Conservation (phyloP, 1,140 invertebrate species). For the Cardiocondyla obscurior region DNA sequence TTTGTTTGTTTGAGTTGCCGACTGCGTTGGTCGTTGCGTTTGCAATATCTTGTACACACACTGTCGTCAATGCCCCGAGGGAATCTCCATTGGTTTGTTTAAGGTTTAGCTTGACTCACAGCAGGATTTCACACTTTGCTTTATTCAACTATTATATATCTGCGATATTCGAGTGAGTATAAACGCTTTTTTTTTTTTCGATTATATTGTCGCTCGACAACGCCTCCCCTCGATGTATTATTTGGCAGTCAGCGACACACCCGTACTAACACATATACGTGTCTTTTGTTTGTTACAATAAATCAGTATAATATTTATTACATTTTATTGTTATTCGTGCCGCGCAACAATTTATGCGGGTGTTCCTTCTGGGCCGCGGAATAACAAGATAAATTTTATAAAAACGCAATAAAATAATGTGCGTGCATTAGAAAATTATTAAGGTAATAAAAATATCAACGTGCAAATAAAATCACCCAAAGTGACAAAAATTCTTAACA, state of each 20-base stretch:
- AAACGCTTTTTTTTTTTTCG: constrained; percentile 42
- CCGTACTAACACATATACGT: neutral
- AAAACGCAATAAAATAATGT: neutral
- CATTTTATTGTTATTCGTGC: neutral
- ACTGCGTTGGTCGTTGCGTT: constrained; percentile 48
- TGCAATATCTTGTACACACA: constrained; percentile 54
- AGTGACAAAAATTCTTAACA: neutral
- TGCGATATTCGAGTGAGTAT: neutral
- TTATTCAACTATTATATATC: constrained; percentile 32
- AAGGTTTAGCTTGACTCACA: constrained; percentile 48
- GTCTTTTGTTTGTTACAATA: neutral
- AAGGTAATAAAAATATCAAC: neutral
- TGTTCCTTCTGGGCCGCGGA: neutral
- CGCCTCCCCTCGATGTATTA: neutral
- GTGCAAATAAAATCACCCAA: neutral
- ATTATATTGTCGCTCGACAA: neutral
- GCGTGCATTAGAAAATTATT: neutral
- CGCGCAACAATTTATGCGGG: neutral
- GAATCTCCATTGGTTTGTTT: constrained; percentile 53
- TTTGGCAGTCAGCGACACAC: neutral
- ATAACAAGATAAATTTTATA: neutral
- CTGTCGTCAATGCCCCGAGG: constrained; percentile 48
- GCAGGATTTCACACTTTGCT: constrained; percentile 49
- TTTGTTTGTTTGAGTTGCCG: constrained; percentile 63
- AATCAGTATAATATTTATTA: neutral